Evolutionary conservation across 2,888 invertebrate species (phyloP), one percentile per base, ranked within the genome.

Genomic region (Thymelicus acteon): DNA sequence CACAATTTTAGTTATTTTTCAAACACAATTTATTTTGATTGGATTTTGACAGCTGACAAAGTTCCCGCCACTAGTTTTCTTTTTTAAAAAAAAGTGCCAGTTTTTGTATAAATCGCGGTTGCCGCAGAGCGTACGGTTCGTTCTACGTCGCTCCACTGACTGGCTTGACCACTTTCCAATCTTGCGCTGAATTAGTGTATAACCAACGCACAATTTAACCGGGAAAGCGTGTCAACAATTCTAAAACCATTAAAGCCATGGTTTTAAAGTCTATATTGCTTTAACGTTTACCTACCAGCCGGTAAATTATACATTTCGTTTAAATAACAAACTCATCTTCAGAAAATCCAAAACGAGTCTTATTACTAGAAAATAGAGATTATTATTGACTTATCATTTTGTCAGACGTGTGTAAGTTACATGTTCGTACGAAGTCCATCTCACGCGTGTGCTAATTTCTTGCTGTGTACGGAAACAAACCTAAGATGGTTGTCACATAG

Each of bases 121-220:
- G 57, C 39, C 57, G 37, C 58, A 40, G 48, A 72, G 78, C 87
- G 84, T 74, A 82, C 82, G 78, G 72, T 73, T 76, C 76, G 78
- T 71, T 67, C 73, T 75, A 78, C 76, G 74, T 77, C 82, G 80
- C 79, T 75, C 67, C 74, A 79, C 78, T 78, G 79, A 88, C 89
- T 86, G 73, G 74, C 75, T 75, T 82, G 85, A 83, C 85, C 84
- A 89, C 89, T 89, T 89, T 89, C 88, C 79, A 89, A 89, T 88
- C 85, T 85, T 80, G 78, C 80, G 78, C 77, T 74, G 80, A 74
- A 74, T 76, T 76, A 73, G 73, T 72, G 65, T 73, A 75, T 72
- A 75, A 75, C 75, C 73, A 75, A 58, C 69, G 58, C 71, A 72
- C 74, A 69, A 73, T 60, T 57, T 72, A 58, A 52, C 62, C 47